These are phyloP conservation scores for Dallia pectoralis DNA, from an alignment of 2,797 vertebrate species.

Conservation along the genomic window DNA sequence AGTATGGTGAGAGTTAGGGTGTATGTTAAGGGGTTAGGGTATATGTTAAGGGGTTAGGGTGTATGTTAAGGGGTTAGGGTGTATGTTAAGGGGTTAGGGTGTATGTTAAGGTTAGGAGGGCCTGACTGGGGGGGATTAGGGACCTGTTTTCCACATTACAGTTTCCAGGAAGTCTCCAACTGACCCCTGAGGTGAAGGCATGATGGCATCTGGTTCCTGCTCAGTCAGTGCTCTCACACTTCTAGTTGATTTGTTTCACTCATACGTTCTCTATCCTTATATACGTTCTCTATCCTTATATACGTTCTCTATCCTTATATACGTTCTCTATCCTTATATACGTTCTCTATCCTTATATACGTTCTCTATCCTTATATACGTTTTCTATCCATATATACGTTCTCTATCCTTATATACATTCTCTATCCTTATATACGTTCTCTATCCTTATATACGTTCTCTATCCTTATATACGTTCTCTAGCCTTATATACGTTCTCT, in stretches of 20 bases:
- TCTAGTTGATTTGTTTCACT: constrained; percentile 11
- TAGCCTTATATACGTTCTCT: too few species aligned
- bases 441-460: too few species aligned
- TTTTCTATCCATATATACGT: too few species aligned
- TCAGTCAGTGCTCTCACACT: background rate
- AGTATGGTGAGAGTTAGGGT: constrained; percentile 20
- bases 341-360: too few species aligned
- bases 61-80: background rate
- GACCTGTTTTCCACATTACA: constrained; percentile 52
- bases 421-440: too few species aligned
- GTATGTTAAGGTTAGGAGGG: background rate
- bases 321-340: too few species aligned
- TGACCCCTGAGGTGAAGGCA: constrained; percentile 39
- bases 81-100: background rate
- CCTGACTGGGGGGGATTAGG: constrained; percentile 27
- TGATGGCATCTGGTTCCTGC: constrained; percentile 21
- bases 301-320: too few species aligned
- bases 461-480: too few species aligned
- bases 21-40: too few species aligned
- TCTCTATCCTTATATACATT: too few species aligned
- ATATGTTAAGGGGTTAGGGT: background rate
- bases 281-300: too few species aligned
- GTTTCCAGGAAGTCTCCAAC: constrained; percentile 48
- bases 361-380: too few species aligned
- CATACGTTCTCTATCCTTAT: background rate